Evolutionary conservation across 2,113 vertebrate species (phyloP), one percentile per base, ranked within the genome.

Genomic region (Nycticorax nycticorax): DNA sequence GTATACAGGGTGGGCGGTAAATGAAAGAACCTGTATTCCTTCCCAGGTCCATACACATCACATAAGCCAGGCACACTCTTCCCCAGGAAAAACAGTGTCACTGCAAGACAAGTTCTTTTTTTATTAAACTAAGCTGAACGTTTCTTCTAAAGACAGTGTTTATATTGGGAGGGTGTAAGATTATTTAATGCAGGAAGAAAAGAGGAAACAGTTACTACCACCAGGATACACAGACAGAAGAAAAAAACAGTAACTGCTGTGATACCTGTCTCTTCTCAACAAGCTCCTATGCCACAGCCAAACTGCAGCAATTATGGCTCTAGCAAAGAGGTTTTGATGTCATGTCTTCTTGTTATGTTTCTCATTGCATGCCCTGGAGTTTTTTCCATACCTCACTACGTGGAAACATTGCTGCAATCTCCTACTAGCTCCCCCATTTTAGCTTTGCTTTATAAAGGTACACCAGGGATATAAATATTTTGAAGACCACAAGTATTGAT

Each of bases 211-310:
- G 14, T 68, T 74, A 13, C 22, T 62, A 30, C 39, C 22, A 41
- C 8, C 10, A 28, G 23, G 26, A 48, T 35, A 47, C 18, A 26
- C 0, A 1, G 30, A 35, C 3, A 59, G 45, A 73, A 55, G 10
- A 24, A 71, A 66, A 86, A 32, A 32, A 27, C 28, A 67, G 15
- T 8, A 64, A 78, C 60, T 48, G 26, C 20, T 64, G 19, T 68
- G 33, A 23, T 57, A 18, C 13, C n/a, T 39, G 15, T 39, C 52
- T 90, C 30, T 78, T 84, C 67, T 66, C 48, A 66, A 2, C 27
- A n/a, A 50, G 52, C n/a, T 80, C 9, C 5, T 39, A 14, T 39
- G 18, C 60, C n/a, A 39, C 22, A 90, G 50, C 53, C 22, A 47
- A 28, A 33, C 53, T 88, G n/a, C 32, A 83, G 75, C 45, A 88